phyloP scores from a whole-genome alignment of 2,797 vertebrate genomes.

The Chaenodraco wilsoni region DNA sequence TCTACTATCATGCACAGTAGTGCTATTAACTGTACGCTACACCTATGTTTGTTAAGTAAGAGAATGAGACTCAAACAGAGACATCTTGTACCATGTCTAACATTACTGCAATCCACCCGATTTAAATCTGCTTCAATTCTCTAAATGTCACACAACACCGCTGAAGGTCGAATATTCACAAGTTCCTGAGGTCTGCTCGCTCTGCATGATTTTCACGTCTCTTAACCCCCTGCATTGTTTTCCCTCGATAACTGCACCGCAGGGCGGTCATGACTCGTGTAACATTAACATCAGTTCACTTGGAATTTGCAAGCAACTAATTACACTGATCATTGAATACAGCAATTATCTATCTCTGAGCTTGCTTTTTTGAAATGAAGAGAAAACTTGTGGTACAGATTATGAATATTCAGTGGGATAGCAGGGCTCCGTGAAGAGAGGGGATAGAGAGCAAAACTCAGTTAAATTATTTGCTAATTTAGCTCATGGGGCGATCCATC shows the following conservation, averaged over 20 bases:
- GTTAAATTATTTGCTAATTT: conserved; percentile 76
- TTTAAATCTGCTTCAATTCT: conserved; percentile 37
- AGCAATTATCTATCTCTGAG: conserved; percentile 78
- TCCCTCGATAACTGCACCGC: conserved; percentile 45
- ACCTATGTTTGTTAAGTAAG: background rate
- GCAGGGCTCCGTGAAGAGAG: conserved; percentile 35
- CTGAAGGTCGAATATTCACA: conserved; percentile 33
- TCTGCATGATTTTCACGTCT: conserved; percentile 38
- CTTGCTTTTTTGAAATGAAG: conserved; percentile 68
- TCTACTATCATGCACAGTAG: background rate
- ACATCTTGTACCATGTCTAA: conserved; percentile 16
- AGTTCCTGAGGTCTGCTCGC: conserved; percentile 34
- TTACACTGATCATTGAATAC: conserved; percentile 85
- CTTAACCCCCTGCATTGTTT: conserved; percentile 54
- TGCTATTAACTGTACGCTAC: background rate
- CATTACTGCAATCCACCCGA: conserved; percentile 18
- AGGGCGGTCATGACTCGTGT: conserved; percentile 66
- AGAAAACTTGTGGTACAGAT: conserved; percentile 67
- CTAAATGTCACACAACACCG: conserved; percentile 43
- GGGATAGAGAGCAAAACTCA: conserved; percentile 61
- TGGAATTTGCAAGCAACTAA: conserved; percentile 76
- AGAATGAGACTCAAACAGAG: conserved; percentile 4
- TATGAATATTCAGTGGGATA: conserved; percentile 78
- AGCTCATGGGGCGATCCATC: conserved; percentile 63
- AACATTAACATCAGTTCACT: conserved; percentile 77